These are phyloP conservation scores for Montipora foliosa DNA, from an alignment of 64 coral and sea anemone genomes.

Conservation along the genomic window DNA sequence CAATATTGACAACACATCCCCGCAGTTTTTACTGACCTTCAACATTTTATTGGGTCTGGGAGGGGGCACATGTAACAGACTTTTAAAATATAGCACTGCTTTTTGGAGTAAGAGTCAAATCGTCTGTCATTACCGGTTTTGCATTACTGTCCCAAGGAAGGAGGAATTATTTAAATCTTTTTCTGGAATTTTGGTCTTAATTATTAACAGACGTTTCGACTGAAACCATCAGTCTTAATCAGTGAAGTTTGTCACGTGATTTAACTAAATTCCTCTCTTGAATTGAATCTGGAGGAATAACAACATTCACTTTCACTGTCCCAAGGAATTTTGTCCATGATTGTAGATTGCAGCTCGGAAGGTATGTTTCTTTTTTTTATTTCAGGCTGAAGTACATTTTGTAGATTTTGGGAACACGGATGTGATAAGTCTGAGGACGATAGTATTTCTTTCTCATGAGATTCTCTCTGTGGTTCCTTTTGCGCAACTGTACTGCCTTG, in stretches of 20 bases:
- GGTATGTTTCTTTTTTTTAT: not conserved
- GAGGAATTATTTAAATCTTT: too few relatives aligned
- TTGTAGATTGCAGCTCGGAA: not conserved
- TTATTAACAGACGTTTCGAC: not conserved
- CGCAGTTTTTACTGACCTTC: not conserved
- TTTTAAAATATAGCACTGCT: not conserved
- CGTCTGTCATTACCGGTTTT: not conserved
- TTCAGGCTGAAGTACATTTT: slow-evolving; percentile 62
- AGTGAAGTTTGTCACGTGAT: too few relatives aligned
- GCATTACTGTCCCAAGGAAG: not conserved
- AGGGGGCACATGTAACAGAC: not conserved
- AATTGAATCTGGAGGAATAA: too few relatives aligned
- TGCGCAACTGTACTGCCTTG: slow-evolving; percentile 41
- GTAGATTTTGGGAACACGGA: slow-evolving; percentile 73
- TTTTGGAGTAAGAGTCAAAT: too few relatives aligned
- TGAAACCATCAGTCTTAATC: too few relatives aligned
- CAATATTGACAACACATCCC: not conserved
- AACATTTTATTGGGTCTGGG: too few relatives aligned
- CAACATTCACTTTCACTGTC: not conserved
- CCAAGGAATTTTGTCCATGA: not conserved
- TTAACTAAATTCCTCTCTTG: too few relatives aligned
- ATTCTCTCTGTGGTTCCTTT: slow-evolving; percentile 29
- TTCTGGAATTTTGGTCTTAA: not conserved
- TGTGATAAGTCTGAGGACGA: slow-evolving; percentile 13
- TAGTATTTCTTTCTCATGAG: slow-evolving; percentile 54